These are phyloP conservation scores for Calephelis nemesis DNA, from an alignment of 1,140 invertebrate species.

Conservation along the genomic window DNA sequence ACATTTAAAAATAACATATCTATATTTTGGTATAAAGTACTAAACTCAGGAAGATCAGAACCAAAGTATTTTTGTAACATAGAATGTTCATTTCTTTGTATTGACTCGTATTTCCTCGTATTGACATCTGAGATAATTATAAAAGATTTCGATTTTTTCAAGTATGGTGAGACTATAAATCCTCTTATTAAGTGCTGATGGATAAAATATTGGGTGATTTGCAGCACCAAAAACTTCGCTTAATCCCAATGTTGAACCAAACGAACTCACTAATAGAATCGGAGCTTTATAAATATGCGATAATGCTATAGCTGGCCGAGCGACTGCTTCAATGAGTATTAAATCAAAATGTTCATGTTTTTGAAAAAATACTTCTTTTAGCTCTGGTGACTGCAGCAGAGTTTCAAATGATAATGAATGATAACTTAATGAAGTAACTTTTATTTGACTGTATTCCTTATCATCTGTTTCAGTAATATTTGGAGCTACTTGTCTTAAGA, in stretches of 20 bases:
- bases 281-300: constrained; percentile 43
- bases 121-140: background rate
- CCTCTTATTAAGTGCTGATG: constrained; percentile 27
- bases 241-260: constrained; percentile 29
- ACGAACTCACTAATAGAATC: constrained; percentile 46
- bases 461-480: constrained; percentile 1
- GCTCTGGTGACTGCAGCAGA: constrained; percentile 34
- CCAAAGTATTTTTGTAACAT: constrained; percentile 34
- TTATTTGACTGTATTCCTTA: background rate
- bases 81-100: constrained; percentile 19
- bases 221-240: constrained; percentile 35
- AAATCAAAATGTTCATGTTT: constrained; percentile 41
- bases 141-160: constrained; percentile 19
- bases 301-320: constrained; percentile 27
- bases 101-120: background rate
- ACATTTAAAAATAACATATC: constrained; percentile 77
- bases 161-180: constrained; percentile 31
- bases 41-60: constrained; percentile 44
- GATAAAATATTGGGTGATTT: constrained; percentile 43
- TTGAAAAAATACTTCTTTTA: constrained; percentile 37
- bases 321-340: constrained; percentile 38
- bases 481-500: constrained; percentile 24
- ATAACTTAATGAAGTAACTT: background rate
- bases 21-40: constrained; percentile 54
- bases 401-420: constrained; percentile 34